Conservation (phyloP, 2,888 invertebrate species). For the Sepiola atlantica region DNA sequence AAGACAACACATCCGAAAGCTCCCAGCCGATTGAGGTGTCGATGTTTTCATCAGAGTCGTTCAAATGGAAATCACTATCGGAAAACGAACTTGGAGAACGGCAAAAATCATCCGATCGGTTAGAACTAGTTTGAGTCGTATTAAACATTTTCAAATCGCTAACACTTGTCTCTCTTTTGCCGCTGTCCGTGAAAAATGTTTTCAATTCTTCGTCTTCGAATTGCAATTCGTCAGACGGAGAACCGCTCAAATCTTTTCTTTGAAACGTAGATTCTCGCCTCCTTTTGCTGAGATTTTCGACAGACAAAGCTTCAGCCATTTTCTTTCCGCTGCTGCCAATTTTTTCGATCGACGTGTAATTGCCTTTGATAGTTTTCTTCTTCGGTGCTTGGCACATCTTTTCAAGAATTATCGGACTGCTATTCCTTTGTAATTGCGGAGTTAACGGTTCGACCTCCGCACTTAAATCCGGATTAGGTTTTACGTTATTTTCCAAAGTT, state of each 20-base stretch:
- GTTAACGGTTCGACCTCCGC: background rate
- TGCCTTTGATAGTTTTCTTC: constrained; percentile 14
- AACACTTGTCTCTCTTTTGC: background rate
- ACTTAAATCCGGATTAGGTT: background rate
- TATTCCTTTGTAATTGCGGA: constrained; percentile 6
- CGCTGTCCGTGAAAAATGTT: background rate
- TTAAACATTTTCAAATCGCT: background rate
- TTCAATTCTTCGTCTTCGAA: background rate
- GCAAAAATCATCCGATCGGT: background rate
- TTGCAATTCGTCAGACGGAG: background rate
- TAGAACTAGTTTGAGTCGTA: background rate
- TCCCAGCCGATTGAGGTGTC: constrained; percentile 36
- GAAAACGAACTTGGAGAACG: background rate
- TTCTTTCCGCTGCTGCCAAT: background rate
- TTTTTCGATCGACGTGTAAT: background rate
- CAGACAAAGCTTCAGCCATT: background rate
- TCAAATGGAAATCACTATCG: background rate
- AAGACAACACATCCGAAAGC: background rate
- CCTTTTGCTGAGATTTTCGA: background rate
- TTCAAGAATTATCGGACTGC: background rate
- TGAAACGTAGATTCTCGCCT: background rate
- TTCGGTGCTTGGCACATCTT: constrained; percentile 32
- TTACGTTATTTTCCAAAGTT: background rate
- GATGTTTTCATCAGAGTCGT: background rate
- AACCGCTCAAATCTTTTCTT: background rate